Evolutionary conservation across 2,888 invertebrate species (phyloP).

Genomic region (Ectobius pallidus): DNA sequence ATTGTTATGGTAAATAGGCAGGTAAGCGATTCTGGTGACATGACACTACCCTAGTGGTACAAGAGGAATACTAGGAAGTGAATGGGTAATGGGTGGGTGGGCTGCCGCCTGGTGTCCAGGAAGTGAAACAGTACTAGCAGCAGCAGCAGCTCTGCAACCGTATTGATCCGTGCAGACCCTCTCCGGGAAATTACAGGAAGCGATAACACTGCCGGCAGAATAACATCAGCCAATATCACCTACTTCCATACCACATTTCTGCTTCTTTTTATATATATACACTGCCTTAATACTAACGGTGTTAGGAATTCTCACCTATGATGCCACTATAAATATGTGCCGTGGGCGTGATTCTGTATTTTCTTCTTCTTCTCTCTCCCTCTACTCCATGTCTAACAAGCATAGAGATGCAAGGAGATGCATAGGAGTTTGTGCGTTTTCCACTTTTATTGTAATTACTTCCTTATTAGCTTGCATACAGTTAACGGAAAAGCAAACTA

Average conservation of each 20-base stretch:
- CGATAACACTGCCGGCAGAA: constrained; percentile 23
- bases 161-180: constrained; percentile 20
- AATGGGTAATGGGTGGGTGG: constrained; percentile 3
- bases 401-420: too few relatives aligned
- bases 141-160: background rate
- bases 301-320: background rate
- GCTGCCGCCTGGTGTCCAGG: constrained; percentile 6
- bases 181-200: constrained; percentile 36
- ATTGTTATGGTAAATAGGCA: too few relatives aligned
- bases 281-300: background rate
- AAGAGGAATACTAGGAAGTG: background rate
- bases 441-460: too few relatives aligned
- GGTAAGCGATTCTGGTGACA: too few relatives aligned
- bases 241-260: background rate
- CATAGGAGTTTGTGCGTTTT: too few relatives aligned
- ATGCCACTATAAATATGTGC: too few relatives aligned
- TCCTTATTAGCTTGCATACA: too few relatives aligned
- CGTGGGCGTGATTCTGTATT: too few relatives aligned
- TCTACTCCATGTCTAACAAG: too few relatives aligned
- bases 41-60: background rate
- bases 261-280: background rate
- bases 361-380: too few relatives aligned
- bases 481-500: too few relatives aligned
- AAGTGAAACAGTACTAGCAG: constrained; percentile 1
- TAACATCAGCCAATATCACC: constrained; percentile 23